Base-by-base conservation (phyloP, 2,797 vertebrate species). In the Rallus crepitans region DNA sequence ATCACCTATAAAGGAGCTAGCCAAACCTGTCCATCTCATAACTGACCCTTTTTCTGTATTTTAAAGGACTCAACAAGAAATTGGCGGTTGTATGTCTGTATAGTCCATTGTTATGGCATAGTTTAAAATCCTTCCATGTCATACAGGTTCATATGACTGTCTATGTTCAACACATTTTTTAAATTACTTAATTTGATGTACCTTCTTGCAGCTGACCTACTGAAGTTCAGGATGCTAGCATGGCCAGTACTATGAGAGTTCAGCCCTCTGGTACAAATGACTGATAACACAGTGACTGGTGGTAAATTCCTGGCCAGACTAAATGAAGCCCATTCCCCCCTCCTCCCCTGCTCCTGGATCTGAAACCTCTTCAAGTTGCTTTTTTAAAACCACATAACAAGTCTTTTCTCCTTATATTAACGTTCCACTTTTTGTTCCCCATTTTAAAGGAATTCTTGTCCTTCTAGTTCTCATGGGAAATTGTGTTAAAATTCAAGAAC, bases 401-500 rank as follows among this genome's bases (percentile, higher is more conserved):
- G 83, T 84, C 72, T 91, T 93, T 78, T 86, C 61, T 93, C 69
- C 56, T 78, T 47, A 75, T n/a, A 78, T 71, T 83, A 77, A 55
- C 3, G n/a, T 59, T 91, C 47, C 59, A 83, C 39, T 91, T 94
- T 93, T 88, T 31, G 23, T 87, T 81, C 87, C 53, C 33, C 55
- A 15, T 75, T 87, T 96, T 96, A 95, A 89, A 90, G 87, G 68
- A 93, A 94, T 93, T 93, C 92, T 96, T 3, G 2, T 93, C 88
- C 75, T 92, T 76, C 82, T 93, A 61, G 45, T 53, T 92, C 94
- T 94, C 91, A 81, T 52, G 94, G 87, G 92, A 96, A 95, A 94
- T 91, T 42, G 84, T 92, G 89, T 94, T 95, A 92, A 96, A 96
- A 94, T 94, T 95, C 94, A 94, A 87, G 72, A 93, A 92, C 89